phyloP scores from a whole-genome alignment of 1,140 invertebrate genomes.

The Pseudomyrmex concolor region DNA sequence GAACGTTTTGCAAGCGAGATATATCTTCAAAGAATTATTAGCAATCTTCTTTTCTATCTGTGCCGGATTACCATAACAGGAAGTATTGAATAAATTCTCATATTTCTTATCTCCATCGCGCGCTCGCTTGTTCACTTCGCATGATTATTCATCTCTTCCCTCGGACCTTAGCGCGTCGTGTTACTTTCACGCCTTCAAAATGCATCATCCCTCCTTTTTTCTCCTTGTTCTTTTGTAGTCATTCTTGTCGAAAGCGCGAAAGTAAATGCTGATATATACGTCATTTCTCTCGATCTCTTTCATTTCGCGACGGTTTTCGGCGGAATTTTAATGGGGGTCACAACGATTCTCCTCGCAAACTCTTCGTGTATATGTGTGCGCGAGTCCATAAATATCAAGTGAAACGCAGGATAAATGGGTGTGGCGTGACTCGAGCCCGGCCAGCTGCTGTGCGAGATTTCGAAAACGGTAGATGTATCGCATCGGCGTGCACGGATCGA shows the following conservation, averaged over 20 bases:
- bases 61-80: conserved; percentile 34
- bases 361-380: background rate
- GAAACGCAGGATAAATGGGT: conserved; percentile 43
- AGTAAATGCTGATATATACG: conserved; percentile 30
- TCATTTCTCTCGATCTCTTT: background rate
- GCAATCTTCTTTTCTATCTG: conserved; percentile 5
- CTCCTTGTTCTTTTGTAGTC: conserved; percentile 11
- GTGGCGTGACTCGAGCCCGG: conserved; percentile 2
- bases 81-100: conserved; percentile 42
- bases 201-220: conserved; percentile 1
- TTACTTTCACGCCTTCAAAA: conserved; percentile 48
- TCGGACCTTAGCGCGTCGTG: background rate
- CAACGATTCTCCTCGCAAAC: background rate
- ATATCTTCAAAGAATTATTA: conserved; percentile 35
- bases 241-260: conserved; percentile 25
- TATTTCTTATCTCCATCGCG: conserved; percentile 37
- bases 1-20: conserved; percentile 27
- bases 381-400: conserved; percentile 47
- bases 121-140: background rate
- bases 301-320: conserved; percentile 10
- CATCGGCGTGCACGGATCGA: conserved; percentile 6
- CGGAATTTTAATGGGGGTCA: conserved; percentile 32
- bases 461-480: conserved; percentile 44
- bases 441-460: background rate
- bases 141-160: conserved; percentile 33